Percentiles rank a stretch among this genome's conserved stretches.
Evolutionary conservation across 2,888 invertebrate species (phyloP).

Genomic region (Synergus itoensis): DNA sequence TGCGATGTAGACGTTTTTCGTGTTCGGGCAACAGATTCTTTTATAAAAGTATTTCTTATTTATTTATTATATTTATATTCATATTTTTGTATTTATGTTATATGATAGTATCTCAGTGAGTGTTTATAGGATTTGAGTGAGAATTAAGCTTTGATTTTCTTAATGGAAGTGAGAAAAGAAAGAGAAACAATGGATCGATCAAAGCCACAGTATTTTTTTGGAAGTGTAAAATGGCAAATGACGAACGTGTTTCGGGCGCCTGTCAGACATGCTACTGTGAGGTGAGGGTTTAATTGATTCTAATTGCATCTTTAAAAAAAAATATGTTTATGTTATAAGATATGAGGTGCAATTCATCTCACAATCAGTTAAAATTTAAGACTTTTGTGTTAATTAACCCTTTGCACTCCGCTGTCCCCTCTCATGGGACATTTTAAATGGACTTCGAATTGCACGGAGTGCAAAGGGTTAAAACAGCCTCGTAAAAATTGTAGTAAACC

Average conservation of each 20-base stretch:
- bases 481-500: too few species aligned
- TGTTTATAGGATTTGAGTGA: not conserved
- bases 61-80: not conserved
- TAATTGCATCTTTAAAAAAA: too few species aligned
- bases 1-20: constrained; percentile 58
- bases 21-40: not conserved
- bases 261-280: constrained; percentile 71
- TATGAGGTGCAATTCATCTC: too few species aligned
- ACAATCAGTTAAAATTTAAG: too few species aligned
- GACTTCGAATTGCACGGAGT: too few species aligned
- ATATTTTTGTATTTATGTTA: not conserved
- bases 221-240: constrained; percentile 75
- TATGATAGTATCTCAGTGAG: not conserved
- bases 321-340: not conserved
- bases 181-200: constrained; percentile 54
- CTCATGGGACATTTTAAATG: too few species aligned
- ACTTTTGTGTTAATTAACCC: too few species aligned
- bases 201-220: constrained; percentile 68
- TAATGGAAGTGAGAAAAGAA: not conserved
- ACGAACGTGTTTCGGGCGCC: constrained; percentile 72
- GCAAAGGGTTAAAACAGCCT: too few species aligned
- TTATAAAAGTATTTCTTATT: constrained; percentile 25
- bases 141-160: not conserved
- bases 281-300: constrained; percentile 62
- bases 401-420: too few species aligned